A percentile compares a stretch with the other conserved stretches of the same genome.
These are phyloP conservation scores for Semicossyphus pulcher DNA, from an alignment of 2,113 vertebrate genomes.

Conservation along the genomic window DNA sequence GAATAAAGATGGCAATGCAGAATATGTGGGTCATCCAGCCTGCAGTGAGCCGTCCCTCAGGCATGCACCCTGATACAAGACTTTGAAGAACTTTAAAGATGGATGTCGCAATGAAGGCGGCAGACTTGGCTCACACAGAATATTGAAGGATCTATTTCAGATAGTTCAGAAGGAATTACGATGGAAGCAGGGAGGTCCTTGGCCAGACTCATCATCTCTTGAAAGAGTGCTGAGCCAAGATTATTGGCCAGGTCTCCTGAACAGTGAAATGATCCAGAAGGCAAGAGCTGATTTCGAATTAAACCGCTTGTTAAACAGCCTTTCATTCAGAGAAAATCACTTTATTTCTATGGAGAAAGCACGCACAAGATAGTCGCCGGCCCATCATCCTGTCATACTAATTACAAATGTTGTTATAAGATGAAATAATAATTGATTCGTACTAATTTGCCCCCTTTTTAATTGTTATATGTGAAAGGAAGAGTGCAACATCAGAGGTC, in stretches of 20 bases:
- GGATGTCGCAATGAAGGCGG: constrained; percentile 77
- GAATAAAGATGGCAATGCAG: constrained; percentile 71
- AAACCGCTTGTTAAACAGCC: not conserved
- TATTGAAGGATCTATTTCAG: constrained; percentile 65
- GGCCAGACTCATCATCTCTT: constrained; percentile 40
- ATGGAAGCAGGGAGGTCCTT: constrained; percentile 64
- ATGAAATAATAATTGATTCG: too few relatives aligned
- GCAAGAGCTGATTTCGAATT: not conserved
- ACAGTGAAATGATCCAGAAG: constrained; percentile 21
- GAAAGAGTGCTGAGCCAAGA: constrained; percentile 47
- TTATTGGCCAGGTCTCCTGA: constrained; percentile 44
- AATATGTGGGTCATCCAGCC: constrained; percentile 78
- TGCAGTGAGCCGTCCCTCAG: constrained; percentile 71
- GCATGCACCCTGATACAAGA: constrained; percentile 62
- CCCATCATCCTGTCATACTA: not conserved
- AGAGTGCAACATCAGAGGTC: not conserved
- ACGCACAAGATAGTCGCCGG: not conserved
- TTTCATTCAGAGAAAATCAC: not conserved
- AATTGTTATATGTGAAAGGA: not conserved
- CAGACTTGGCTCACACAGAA: constrained; percentile 70
- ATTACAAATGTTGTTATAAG: not conserved
- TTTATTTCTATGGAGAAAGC: not conserved
- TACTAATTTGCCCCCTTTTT: too few relatives aligned
- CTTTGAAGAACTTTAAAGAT: constrained; percentile 81
- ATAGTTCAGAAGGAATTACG: constrained; percentile 67